A percentile compares a stretch with the other conserved stretches of the same genome.
Evolutionary conservation across 2,797 vertebrate genomes (phyloP).

Genomic region (Malurus leucopterus): DNA sequence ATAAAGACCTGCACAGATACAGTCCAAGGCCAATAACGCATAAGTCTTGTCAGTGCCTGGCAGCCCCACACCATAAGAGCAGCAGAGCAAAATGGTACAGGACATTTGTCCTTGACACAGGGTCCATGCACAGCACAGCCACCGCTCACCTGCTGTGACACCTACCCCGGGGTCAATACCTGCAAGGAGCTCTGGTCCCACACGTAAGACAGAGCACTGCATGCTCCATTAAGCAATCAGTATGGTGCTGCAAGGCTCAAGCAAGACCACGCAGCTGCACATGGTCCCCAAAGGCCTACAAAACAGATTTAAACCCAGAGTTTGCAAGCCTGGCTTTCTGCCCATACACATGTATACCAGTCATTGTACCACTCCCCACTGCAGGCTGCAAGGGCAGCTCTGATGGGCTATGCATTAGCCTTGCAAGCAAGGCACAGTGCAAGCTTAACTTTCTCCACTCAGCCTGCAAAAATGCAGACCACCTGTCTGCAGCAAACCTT

Average conservation of each 20-base stretch:
- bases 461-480: background rate
- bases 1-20: background rate
- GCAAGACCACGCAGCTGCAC: background rate
- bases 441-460: background rate
- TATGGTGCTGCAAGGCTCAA: background rate
- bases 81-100: background rate
- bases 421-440: background rate
- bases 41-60: background rate
- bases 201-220: background rate
- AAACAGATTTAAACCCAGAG: background rate
- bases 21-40: background rate
- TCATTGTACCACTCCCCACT: background rate
- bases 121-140: background rate
- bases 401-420: background rate
- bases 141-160: background rate
- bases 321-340: conserved; percentile 31
- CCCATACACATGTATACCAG: conserved; percentile 16
- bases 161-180: background rate
- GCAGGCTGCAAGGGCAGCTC: background rate
- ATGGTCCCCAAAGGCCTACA: conserved; percentile 24
- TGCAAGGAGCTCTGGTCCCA: background rate
- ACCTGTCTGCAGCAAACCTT: conserved; percentile 25
- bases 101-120: background rate
- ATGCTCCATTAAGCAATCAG: background rate
- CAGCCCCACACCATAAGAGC: background rate